A percentile compares a stretch with the other conserved stretches of the same genome.
Conservation (phyloP, 2,797 vertebrate genomes). For the Cynopterus sphinx region DNA sequence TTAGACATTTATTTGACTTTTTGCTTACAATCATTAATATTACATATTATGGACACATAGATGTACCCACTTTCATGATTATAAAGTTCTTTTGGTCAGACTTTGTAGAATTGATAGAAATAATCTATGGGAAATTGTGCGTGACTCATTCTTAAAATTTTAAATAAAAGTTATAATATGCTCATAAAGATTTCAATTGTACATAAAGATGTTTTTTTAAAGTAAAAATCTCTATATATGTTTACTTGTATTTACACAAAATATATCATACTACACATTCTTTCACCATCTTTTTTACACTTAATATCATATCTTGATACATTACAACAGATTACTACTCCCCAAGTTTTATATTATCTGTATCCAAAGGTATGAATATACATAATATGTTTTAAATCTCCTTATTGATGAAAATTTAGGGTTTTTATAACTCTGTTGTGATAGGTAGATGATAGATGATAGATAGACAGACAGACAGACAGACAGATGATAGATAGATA, state of each 20-base stretch:
- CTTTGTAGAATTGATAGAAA: neutral
- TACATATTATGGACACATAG: neutral
- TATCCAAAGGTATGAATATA: neutral
- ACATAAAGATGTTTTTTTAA: neutral
- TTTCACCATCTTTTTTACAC: neutral
- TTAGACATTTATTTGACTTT: constrained; percentile 17
- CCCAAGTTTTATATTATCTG: neutral
- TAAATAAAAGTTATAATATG: neutral
- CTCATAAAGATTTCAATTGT: neutral
- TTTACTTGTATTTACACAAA: neutral
- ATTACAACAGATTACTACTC: neutral
- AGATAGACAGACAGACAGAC: too few species aligned
- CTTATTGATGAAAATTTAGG: neutral
- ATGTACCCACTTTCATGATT: neutral
- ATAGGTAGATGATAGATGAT: neutral
- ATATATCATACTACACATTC: neutral
- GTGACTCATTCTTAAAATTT: neutral
- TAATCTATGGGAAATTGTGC: neutral
- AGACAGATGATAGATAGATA: neutral
- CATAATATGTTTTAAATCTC: neutral
- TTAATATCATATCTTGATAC: neutral
- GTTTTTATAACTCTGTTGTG: neutral
- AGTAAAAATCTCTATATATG: neutral
- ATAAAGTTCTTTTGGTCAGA: neutral
- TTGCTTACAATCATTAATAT: neutral